Evolutionary conservation across 2,888 invertebrate species (phyloP).

Genomic region (Hetaerina titia): DNA sequence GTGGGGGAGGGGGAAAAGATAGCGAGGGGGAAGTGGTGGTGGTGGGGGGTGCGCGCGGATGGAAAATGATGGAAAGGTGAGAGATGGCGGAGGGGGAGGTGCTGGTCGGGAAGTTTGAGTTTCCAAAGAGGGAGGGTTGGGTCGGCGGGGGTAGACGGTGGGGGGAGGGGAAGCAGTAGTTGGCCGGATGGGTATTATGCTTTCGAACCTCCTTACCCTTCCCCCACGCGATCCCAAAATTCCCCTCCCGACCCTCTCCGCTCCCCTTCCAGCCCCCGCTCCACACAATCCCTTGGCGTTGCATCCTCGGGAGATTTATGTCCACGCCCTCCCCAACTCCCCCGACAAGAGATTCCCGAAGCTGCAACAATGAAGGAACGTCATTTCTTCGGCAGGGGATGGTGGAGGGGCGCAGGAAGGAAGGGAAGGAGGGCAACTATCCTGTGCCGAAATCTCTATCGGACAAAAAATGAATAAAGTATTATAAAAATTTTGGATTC

Average conservation of each 20-base stretch:
- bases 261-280: not conserved
- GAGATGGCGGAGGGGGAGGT: not conserved
- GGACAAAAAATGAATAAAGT: not conserved
- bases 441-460: not conserved
- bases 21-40: not conserved
- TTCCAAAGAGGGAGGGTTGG: not conserved
- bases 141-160: not conserved
- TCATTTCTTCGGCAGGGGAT: conserved; percentile 29
- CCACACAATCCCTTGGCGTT: not conserved
- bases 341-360: conserved; percentile 22
- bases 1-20: not conserved
- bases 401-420: not conserved
- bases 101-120: too few species aligned
- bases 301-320: conserved; percentile 63
- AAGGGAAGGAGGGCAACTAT: not conserved
- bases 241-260: not conserved
- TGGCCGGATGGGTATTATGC: conserved; percentile 4
- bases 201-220: not conserved
- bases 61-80: not conserved
- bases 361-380: conserved; percentile 62
- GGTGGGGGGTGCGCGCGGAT: not conserved
- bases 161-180: not conserved
- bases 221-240: not conserved
- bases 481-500: not conserved
- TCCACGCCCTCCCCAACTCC: not conserved